These are phyloP conservation scores for Corbicula japonica DNA, from an alignment of 2,888 invertebrate genomes.

Conservation along the genomic window DNA sequence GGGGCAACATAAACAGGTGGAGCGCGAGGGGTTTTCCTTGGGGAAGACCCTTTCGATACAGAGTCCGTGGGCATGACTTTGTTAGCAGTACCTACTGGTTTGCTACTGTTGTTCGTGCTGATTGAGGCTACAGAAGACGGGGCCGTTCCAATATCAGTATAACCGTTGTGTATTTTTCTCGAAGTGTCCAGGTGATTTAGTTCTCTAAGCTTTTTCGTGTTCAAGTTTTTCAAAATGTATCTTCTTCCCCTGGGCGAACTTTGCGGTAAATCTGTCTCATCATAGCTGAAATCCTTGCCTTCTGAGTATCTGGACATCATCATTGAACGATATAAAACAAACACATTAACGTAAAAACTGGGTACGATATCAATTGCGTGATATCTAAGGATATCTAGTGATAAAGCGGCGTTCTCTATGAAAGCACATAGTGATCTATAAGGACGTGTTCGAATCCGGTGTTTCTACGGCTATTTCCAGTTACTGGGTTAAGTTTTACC, in stretches of 20 bases:
- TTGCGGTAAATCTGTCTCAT: constrained; percentile 40
- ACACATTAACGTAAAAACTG: too few relatives aligned
- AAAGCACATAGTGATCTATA: too few relatives aligned
- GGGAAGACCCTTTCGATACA: constrained; percentile 13
- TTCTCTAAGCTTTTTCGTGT: constrained; percentile 40
- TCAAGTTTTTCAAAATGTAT: constrained; percentile 59
- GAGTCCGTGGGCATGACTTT: constrained; percentile 56
- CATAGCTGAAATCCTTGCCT: constrained; percentile 22
- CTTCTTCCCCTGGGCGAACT: constrained; percentile 54
- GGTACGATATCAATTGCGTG: too few relatives aligned
- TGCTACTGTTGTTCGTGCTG: constrained; percentile 32
- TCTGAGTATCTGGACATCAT: constrained; percentile 64
- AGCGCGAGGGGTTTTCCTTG: constrained; percentile 53
- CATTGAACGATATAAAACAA: too few relatives aligned
- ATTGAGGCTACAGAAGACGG: constrained; percentile 47
- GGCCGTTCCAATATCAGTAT: constrained; percentile 39
- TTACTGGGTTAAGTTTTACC: too few relatives aligned
- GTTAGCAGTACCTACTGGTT: constrained; percentile 57
- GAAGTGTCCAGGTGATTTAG: constrained; percentile 29
- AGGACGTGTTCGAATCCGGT: too few relatives aligned
- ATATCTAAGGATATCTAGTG: too few relatives aligned
- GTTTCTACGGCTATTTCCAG: too few relatives aligned
- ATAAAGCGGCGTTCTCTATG: too few relatives aligned
- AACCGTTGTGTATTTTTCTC: constrained; percentile 26
- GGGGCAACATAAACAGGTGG: constrained; percentile 46